Base-by-base conservation (phyloP, 1,140 invertebrate species). In the Drosophila arawakana region DNA sequence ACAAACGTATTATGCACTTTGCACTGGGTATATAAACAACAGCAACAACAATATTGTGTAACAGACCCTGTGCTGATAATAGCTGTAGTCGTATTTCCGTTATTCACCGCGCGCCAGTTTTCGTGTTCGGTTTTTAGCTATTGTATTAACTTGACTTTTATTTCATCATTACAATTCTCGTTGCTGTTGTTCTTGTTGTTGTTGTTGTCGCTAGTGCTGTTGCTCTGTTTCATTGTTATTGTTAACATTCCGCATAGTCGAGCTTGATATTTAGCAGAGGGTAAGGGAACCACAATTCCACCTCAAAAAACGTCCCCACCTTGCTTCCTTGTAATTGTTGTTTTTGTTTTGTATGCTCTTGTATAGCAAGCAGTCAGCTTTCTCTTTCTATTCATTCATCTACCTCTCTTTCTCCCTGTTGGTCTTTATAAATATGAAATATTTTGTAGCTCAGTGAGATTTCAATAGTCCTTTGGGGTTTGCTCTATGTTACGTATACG, bases 141-240 rank as follows among this genome's bases (percentile, higher is more conserved):
- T 84, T 84, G 81, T 84, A 84, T 81, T 84, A 83, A 84, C 81
- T 84, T 84, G 81, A 75, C 78, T 84, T 84, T 81, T 81, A 85
- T 85, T 85, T 84, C 74, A 83, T 80, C 73, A 84, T 84, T 81
- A 85, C 78, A 77, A 84, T 77, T 77, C 77, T 80, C 61, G 49
- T 25, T 65, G 58, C 25, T 72, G 46, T 47, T 34, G 44, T 11
- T 21, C 1, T 37, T 46, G 0, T 35, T 35, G 7, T 25, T 49
- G 44, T 34, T 52, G 49, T 60, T 60, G 41, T 35, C 34, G 25
- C 25, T 30, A 6, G 3, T 30, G 25, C 25, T 30, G 2, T 60
- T 18, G 21, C 43, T 66, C 43, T 37, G 30, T 73, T 73, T 68
- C 81, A 84, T 77, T 83, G 77, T 85, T 85, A 84, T 81, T 81